These are phyloP conservation scores for Cyanistes caeruleus DNA, from an alignment of 2,113 vertebrate species.

Conservation along the genomic window DNA sequence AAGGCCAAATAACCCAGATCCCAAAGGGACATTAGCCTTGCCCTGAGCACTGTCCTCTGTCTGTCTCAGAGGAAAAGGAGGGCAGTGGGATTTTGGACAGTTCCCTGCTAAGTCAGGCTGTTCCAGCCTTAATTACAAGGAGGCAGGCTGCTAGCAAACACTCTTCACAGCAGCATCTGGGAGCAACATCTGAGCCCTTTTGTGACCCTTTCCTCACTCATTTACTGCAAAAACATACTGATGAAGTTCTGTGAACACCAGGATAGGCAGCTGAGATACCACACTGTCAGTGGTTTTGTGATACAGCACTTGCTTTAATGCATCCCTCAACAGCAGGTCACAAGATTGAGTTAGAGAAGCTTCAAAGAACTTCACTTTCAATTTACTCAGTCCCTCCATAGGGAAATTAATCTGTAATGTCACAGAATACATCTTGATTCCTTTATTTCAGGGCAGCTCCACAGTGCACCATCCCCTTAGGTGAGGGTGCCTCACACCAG, in stretches of 20 bases:
- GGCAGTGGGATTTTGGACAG: not conserved
- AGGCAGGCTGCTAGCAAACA: not conserved
- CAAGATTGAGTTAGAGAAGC: not conserved
- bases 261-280: not conserved
- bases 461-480: not conserved
- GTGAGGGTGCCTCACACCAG: fast-evolving
- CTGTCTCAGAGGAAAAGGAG: not conserved
- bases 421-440: not conserved
- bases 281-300: not conserved
- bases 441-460: not conserved
- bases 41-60: not conserved
- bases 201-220: not conserved
- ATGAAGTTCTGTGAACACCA: not conserved
- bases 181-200: not conserved
- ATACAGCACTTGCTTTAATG: not conserved
- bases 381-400: not conserved
- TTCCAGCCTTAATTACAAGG: not conserved
- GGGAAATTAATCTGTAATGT: not conserved
- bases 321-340: not conserved
- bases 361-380: not conserved
- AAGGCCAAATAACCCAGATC: not conserved
- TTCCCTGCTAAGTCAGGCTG: not conserved
- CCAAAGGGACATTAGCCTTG: not conserved
- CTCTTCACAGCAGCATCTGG: not conserved
- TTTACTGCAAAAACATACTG: not conserved